phyloP scores from a whole-genome alignment of 2,888 invertebrate species.

The Drosophila trichaetosa region DNA sequence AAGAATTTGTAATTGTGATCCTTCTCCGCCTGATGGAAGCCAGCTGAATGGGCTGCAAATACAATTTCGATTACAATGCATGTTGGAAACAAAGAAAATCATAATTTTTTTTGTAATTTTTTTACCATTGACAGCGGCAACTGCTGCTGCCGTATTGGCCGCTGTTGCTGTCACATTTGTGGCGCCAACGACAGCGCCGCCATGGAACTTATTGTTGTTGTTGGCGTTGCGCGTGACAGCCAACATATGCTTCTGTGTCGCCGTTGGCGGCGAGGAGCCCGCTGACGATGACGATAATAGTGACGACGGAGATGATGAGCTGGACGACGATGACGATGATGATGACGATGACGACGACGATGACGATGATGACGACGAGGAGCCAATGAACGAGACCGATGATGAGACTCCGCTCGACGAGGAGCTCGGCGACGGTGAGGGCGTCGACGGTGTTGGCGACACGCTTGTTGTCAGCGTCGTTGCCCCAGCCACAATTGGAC shows the following conservation, averaged over 20 bases:
- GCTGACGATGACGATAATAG: slow-evolving; percentile 43
- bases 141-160: slow-evolving; percentile 52
- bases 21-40: slow-evolving; percentile 71
- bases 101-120: neutral
- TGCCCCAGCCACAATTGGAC: slow-evolving; percentile 65
- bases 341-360: slow-evolving; percentile 32
- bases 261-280: slow-evolving; percentile 75
- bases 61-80: neutral
- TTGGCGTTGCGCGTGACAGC: slow-evolving; percentile 54
- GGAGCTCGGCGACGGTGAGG: slow-evolving; percentile 84
- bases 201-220: slow-evolving; percentile 54
- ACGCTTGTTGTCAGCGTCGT: slow-evolving; percentile 77
- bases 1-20: slow-evolving; percentile 72
- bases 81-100: neutral
- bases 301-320: slow-evolving; percentile 54
- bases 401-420: slow-evolving; percentile 84
- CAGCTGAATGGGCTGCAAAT: slow-evolving; percentile 39
- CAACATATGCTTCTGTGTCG: slow-evolving; percentile 47
- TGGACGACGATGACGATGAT: slow-evolving; percentile 52
- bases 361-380: slow-evolving; percentile 53
- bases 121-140: slow-evolving; percentile 72
- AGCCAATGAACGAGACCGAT: slow-evolving; percentile 74
- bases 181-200: slow-evolving; percentile 47
- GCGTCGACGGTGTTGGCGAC: slow-evolving; percentile 84
- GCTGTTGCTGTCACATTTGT: slow-evolving; percentile 70